Conservation (phyloP, 2,888 invertebrate genomes). For the Bellardia pandia region DNA sequence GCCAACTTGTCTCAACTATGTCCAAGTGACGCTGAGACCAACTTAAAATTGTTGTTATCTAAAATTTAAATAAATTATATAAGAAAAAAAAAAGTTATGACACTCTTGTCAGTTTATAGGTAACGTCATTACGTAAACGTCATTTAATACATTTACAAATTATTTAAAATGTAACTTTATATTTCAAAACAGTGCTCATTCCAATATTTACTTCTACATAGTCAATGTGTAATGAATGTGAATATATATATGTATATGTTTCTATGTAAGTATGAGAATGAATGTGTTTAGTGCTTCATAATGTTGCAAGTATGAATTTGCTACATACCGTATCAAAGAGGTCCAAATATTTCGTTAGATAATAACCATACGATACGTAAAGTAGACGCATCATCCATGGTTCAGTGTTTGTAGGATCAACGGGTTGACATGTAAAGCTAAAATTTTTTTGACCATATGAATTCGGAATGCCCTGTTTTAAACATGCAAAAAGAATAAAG, state of each 20-base stretch:
- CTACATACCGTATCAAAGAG: conserved; percentile 87
- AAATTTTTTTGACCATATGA: conserved; percentile 78
- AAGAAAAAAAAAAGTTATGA: too few relatives aligned
- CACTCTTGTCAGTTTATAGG: too few relatives aligned
- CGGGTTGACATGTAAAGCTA: conserved; percentile 80
- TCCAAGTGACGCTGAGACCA: too few relatives aligned
- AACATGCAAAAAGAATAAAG: conserved; percentile 35
- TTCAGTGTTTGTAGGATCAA: conserved; percentile 77
- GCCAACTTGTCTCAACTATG: too few relatives aligned
- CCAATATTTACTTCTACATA: neutral
- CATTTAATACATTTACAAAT: conserved; percentile 2
- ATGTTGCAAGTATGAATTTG: neutral
- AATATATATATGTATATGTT: neutral
- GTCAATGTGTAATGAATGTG: neutral
- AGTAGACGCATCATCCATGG: conserved; percentile 84
- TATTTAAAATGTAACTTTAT: neutral
- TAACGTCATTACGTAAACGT: neutral
- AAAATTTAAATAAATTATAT: too few relatives aligned
- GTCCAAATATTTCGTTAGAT: conserved; percentile 89
- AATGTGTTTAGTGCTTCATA: neutral
- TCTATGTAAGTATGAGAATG: neutral
- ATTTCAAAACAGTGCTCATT: neutral
- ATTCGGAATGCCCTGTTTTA: conserved; percentile 75
- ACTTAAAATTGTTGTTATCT: too few relatives aligned
- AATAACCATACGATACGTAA: conserved; percentile 86